phyloP scores from a whole-genome alignment of 2,888 invertebrate species.

The Athalia circularis region DNA sequence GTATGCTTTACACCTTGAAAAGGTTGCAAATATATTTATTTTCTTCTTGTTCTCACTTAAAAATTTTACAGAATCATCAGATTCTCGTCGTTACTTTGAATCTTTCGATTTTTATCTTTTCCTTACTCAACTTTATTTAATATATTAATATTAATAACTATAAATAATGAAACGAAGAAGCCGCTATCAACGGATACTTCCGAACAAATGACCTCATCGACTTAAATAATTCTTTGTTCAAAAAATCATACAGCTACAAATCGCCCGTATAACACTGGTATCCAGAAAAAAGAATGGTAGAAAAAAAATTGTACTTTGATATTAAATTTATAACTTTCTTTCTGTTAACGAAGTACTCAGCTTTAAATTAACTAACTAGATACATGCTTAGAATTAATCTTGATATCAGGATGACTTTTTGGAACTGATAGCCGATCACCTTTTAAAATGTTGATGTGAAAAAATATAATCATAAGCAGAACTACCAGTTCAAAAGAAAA shows the following conservation, averaged over 20 bases:
- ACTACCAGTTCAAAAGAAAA: too few relatives aligned
- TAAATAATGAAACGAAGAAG: too few relatives aligned
- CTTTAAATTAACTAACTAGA: slow-evolving; percentile 18
- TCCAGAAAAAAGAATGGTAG: background rate
- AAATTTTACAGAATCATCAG: background rate
- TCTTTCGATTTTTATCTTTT: slow-evolving; percentile 7
- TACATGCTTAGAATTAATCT: background rate
- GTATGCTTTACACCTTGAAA: slow-evolving; percentile 46
- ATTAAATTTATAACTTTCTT: slow-evolving; percentile 25
- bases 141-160: too few relatives aligned
- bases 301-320: slow-evolving; percentile 8
- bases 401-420: background rate
- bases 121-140: too few relatives aligned
- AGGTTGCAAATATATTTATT: slow-evolving; percentile 10
- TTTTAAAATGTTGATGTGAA: background rate
- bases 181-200: too few relatives aligned
- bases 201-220: background rate
- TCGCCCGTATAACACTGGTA: background rate
- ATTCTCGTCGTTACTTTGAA: background rate
- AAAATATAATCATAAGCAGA: background rate
- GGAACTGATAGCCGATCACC: background rate
- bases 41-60: background rate
- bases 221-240: slow-evolving; percentile 17
- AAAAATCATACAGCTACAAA: background rate
- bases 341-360: background rate